Base-by-base conservation (phyloP, 2,888 invertebrate genomes). In the Eristalis pertinax region DNA sequence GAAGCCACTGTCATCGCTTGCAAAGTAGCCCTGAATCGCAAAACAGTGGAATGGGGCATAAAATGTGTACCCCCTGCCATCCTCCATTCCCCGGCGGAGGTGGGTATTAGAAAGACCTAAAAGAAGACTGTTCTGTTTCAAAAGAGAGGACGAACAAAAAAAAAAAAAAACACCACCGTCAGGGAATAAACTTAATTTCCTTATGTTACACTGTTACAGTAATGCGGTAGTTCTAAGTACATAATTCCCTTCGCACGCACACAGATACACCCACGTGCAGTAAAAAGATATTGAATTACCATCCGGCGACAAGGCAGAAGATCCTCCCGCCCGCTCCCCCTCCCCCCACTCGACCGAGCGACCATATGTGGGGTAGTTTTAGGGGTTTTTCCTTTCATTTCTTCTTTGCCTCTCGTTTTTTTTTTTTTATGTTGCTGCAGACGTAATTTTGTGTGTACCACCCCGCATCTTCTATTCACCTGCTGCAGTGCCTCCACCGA, bases 141-240 rank as follows among this genome's bases (percentile, higher is more conserved):
- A 24, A 67, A 64, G 63, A n/a, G 22, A 64, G 63, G 19, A 65
- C 26, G 15, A 0, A 15, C 3, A 73, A 38, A 41, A 38, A 38
- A 43, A 38, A 80, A 32, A 26, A 29, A 4, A n/a, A n/a, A n/a
- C n/a, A n/a, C n/a, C n/a, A 3, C 15, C 38, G 38, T 8, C 43
- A 41, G 50, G 67, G 63, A 78, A 78, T 78, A 86, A 86, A 82
- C 86, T 86, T 86, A 86, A 86, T 83, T 86, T 86, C 86, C 87
- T 87, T 86, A 86, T 83, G 86, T 79, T 87, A 83, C 68, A 83
- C 73, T 73, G 79, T 72, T 78, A 74, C 67, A 63, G 72, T 87
- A 87, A 87, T 87, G 87, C 79, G 83, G 87, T 84, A 87, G 87
- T 87, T 87, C 79, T 83, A 87, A 87, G 87, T 84, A 87, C 79